Evolutionary conservation across 2,797 vertebrate species (phyloP).

Genomic region (Rhinogobio ventralis): DNA sequence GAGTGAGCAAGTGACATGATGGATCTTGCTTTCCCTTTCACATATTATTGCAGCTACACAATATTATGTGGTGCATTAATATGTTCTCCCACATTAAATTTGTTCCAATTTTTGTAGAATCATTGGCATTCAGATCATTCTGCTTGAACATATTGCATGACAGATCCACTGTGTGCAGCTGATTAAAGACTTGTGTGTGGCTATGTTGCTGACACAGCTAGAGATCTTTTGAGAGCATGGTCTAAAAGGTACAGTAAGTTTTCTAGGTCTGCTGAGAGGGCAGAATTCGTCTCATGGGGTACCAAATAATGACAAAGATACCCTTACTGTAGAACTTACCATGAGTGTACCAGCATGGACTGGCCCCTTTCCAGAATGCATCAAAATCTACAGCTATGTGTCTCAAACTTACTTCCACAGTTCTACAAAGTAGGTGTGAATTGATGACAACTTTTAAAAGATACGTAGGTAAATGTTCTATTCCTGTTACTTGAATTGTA

Average conservation of each 20-base stretch:
- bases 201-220: conserved; percentile 27
- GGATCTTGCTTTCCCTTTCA: neutral
- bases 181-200: conserved; percentile 31
- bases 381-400: neutral
- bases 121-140: conserved; percentile 7
- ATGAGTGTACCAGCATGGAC: conserved; percentile 8
- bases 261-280: conserved; percentile 46
- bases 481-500: neutral
- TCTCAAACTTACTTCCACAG: neutral
- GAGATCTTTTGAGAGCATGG: conserved; percentile 24
- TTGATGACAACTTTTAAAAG: neutral
- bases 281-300: conserved; percentile 31
- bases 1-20: conserved; percentile 18
- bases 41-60: neutral
- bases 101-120: neutral
- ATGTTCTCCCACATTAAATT: neutral
- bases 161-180: conserved; percentile 22
- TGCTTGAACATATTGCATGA: conserved; percentile 26
- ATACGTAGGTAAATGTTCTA: neutral
- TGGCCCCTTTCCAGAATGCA: neutral
- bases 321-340: conserved; percentile 15
- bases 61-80: neutral
- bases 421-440: conserved; percentile 10
- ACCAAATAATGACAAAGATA: conserved; percentile 30
- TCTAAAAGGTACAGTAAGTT: conserved; percentile 38